Evolutionary conservation across 2,888 invertebrate species (phyloP), one percentile per base, ranked within the genome.

Genomic region (Ernsta delagoae): DNA sequence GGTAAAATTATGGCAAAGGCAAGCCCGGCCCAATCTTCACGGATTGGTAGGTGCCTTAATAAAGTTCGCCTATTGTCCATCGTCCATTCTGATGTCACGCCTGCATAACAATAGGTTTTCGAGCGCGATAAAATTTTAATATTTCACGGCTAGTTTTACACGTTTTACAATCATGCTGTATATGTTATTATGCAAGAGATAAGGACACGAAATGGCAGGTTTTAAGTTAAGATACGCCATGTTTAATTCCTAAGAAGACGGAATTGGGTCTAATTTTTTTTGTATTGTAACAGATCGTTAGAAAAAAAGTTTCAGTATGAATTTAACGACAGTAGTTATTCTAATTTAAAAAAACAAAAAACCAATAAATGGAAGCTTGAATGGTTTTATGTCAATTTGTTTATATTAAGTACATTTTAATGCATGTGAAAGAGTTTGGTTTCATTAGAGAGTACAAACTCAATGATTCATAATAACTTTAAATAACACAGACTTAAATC

Each of bases 111-210:
- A 48, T 48, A 48, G 48, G 12, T 48, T 48, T 48, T 12, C 8
- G 5, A 48, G 48, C 48, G 45, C 45, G 45, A 45, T 45, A 45
- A 45, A 45, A 45, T 45, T 45, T 7, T 45, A 45, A 45, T 45
- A 45, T 45, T 45, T 45, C 45, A 45, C n/a, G 45, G 45, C 45
- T 45, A 45, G 45, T 45, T 45, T n/a, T 45, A 45, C 45, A 45
- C 45, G 45, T 45, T 7, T 45, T 45, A 45, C 45, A n/a, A 45
- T 45, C 45, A 11, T 45, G n/a, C 4, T 45, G 45, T 45, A 45
- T 45, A 11, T 3, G 9, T 9, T 3, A 45, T 45, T 11, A 45
- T 45, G 45, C n/a, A 45, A 45, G 2, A 45, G 45, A 45, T 45
- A 45, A 11, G 45, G 11, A 45, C 11, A 45, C 45, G 45, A 45